Evolutionary conservation across 2,888 invertebrate species (phyloP), one percentile per base, ranked within the genome.

Genomic region (Cantharis lateralis): DNA sequence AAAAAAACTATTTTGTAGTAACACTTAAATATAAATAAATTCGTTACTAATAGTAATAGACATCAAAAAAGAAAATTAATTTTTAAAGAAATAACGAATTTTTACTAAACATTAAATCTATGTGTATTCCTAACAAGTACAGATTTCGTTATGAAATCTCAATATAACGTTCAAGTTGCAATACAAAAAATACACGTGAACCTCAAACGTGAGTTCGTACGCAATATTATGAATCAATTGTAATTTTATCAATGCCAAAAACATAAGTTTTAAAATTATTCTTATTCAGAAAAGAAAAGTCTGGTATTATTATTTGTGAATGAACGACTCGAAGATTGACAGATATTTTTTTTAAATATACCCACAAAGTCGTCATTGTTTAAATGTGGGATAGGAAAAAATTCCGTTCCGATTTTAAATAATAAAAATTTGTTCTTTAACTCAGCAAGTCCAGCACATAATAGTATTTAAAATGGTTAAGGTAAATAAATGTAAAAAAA

Each of bases 141-240:
- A n/a, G n/a, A n/a, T 48, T 48, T 48, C 48, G 3, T 48, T 48
- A 48, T 48, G 48, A n/a, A 48, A 48, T 48, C n/a, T 7, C 48
- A 7, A n/a, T 48, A 48, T 7, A n/a, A 4, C n/a, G n/a, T n/a
- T 48, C 10, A 13, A 48, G 13, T 32, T 13, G 48, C 48, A n/a
- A 18, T 48, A 16, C 1, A 28, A 26, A 62, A 72, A 48, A 2
- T 15, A 24, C 77, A 77, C 77, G 77, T 77, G 74, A 68, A 28
- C 11, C 16, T 64, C 28, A 74, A 77, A 77, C 77, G 77, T 77
- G 77, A 74, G 16, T 61, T n/a, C n/a, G 11, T 66, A 16, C 64
- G 64, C 24, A 66, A n/a, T 48, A 48, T 5, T n/a, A n/a, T 48
- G 7, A 48, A 48, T n/a, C 48, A 48, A 7, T n/a, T 9, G n/a